Evolutionary conservation across 2,797 vertebrate genomes (phyloP), one percentile per base, ranked within the genome.

Genomic region (Lutjanus campechanus): DNA sequence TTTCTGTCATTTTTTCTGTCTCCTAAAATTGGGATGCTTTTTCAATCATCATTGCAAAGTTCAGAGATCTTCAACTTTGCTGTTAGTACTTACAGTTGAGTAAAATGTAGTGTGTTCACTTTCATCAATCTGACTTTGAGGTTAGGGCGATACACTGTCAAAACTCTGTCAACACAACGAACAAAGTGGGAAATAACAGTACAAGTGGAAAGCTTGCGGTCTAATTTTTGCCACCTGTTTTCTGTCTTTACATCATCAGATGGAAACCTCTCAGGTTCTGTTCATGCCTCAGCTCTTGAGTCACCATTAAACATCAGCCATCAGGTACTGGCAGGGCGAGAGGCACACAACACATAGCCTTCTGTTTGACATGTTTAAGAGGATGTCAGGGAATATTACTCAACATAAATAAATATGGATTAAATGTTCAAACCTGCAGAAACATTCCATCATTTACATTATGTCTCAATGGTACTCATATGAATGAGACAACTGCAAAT

Each of bases 221-320:
- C 69, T 75, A 74, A 80, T 79, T 82, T 82, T 69, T 83, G 79
- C 77, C 84, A 82, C 75, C 65, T 87, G 86, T 73, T 88, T 84
- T 87, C 79, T 76, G 62, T 83, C 79, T 81, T 81, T 77, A 86
- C 87, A 69, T 87, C 79, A 86, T 76, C 72, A 29, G 11, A 81
- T 77, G 69, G 83, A 89, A 89, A 83, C 9, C 66, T 72, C 40
- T 68, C 54, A 56, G 56, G 66, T 84, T 73, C 75, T 66, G 73
- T 66, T 69, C 85, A 69, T 69, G 70, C 69, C 44, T 66, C 43
- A 9, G 36, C 71, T 81, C 60, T 87, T 56, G 47, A 69, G 69
- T 84, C 77, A 74, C 75, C 58, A 36, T 49, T 73, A 60, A 81
- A 77, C 75, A 74, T 67, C 50, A 86, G 62, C 61, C 68, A 69